Evolutionary conservation across 1,140 invertebrate species (phyloP), one percentile per base, ranked within the genome.

Genomic region (Schlechtendalia chinensis): DNA sequence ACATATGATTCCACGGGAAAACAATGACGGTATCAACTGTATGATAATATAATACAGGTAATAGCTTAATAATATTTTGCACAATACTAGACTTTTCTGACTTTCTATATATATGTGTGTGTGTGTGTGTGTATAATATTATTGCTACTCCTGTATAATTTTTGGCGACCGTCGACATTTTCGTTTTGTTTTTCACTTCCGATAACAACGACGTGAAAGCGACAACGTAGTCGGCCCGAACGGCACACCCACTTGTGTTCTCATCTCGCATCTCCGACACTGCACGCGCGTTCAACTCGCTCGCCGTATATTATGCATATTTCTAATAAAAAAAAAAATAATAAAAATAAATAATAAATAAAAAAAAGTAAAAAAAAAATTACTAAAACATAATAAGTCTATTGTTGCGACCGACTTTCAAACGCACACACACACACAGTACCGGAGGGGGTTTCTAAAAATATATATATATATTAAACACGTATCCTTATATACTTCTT

Each of bases 311-410:
- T 45, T 45, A 58, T 61, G 74, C 24, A 61, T 77, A 77, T 61
- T 77, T 61, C 54, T 59, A 61, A 77, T 59, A 77, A 45, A 61
- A 45, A 75, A 39, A 32, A 56, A 39, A 58, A 56, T n/a, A 29
- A 59, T 14, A 39, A 14, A 75, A 75, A 77, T 32, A 77, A 39
- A 77, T 3, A 39, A 8, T n/a, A 56, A 29, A 59, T 14, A 39
- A 14, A 75, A 75, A 77, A 56, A 77, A 39, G 61, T 3, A 39
- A 8, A 39, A 39, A 39, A 39, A 39, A 39, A 39, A 39, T n/a
- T 39, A 47, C 58, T 19, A 77, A 77, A 77, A 77, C 58, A 77
- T 77, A 77, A 77, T 77, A 77, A 77, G 74, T 77, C 74, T 77
- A 59, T 77, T 77, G 74, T 77, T 29, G 39, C 39, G 8, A 56